A percentile compares a stretch with the other conserved stretches of the same genome.
phyloP scores from a whole-genome alignment of 2,888 invertebrate genomes.

The Beris chalybata region DNA sequence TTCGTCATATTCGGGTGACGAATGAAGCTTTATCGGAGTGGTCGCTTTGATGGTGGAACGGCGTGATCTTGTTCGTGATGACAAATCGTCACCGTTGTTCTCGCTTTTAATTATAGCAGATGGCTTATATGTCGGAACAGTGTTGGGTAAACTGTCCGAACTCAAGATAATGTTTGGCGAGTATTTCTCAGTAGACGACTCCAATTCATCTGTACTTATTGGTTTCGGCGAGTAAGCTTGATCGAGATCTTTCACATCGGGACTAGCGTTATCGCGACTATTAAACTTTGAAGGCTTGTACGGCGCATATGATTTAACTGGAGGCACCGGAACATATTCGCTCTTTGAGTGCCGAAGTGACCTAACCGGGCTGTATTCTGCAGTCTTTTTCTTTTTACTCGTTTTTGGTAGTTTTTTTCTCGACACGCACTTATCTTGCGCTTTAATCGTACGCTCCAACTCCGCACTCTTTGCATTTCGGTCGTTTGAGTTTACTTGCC shows the following conservation, averaged over 20 bases:
- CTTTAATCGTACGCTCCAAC: not conserved
- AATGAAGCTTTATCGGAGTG: too few relatives aligned
- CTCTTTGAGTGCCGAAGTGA: not conserved
- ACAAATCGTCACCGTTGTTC: too few relatives aligned
- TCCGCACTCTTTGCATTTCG: too few relatives aligned
- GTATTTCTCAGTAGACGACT: not conserved
- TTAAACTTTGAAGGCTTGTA: slow-evolving; percentile 28
- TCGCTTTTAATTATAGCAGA: slow-evolving; percentile 18
- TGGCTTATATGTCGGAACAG: slow-evolving; percentile 21
- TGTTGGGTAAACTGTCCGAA: not conserved
- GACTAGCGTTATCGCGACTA: not conserved
- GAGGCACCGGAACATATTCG: slow-evolving; percentile 12
- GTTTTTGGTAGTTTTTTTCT: not conserved
- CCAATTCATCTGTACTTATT: slow-evolving; percentile 3
- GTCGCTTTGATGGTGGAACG: too few relatives aligned
- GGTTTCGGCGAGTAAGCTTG: slow-evolving; percentile 33
- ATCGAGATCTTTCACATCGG: slow-evolving; percentile 8
- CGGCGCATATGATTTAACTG: not conserved
- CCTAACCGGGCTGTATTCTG: too few relatives aligned
- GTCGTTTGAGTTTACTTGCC: not conserved
- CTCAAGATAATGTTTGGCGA: slow-evolving; percentile 5
- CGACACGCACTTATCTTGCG: not conserved
- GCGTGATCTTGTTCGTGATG: too few relatives aligned
- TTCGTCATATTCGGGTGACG: not conserved
- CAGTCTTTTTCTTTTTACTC: not conserved